These are phyloP conservation scores for Myotis brandtii DNA, from an alignment of 2,113 vertebrate genomes.

Conservation along the genomic window DNA sequence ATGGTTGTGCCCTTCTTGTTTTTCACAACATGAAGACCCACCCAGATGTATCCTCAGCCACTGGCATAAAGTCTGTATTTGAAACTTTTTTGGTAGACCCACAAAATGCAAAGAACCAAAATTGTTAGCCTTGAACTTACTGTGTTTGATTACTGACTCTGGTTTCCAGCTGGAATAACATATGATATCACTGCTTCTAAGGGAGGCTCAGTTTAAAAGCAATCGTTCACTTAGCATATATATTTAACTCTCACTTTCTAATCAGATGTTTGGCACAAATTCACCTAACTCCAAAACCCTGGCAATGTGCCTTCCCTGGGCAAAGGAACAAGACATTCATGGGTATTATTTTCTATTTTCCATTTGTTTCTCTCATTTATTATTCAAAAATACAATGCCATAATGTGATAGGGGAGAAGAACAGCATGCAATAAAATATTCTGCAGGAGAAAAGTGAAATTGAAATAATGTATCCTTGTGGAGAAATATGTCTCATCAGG, in stretches of 20 bases:
- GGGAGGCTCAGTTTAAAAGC: slow-evolving; percentile 54
- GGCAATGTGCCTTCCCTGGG: not conserved
- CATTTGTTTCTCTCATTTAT: not conserved
- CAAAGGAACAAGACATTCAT: slow-evolving; percentile 52
- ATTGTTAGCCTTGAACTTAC: slow-evolving; percentile 66
- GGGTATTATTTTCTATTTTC: not conserved
- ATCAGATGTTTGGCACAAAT: slow-evolving; percentile 52
- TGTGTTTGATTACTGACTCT: slow-evolving; percentile 67
- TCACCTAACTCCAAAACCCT: slow-evolving; percentile 37
- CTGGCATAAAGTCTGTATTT: not conserved
- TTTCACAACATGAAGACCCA: slow-evolving; percentile 29
- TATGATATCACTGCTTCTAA: slow-evolving; percentile 58
- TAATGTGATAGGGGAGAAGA: not conserved
- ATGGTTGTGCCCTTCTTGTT: not conserved
- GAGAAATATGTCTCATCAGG: not conserved
- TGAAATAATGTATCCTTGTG: not conserved
- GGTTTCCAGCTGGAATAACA: slow-evolving; percentile 75
- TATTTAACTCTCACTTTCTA: slow-evolving; percentile 45
- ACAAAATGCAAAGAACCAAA: slow-evolving; percentile 61
- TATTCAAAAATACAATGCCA: slow-evolving; percentile 30
- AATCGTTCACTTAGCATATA: slow-evolving; percentile 21
- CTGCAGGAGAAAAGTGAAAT: slow-evolving; percentile 48
- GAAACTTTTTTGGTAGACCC: slow-evolving; percentile 57
- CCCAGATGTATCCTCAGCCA: not conserved
- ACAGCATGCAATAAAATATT: slow-evolving; percentile 33